Percentiles rank a stretch among this genome's conserved stretches.
These are phyloP conservation scores for Alauda arvensis DNA, from an alignment of 2,797 vertebrate genomes.

Conservation along the genomic window DNA sequence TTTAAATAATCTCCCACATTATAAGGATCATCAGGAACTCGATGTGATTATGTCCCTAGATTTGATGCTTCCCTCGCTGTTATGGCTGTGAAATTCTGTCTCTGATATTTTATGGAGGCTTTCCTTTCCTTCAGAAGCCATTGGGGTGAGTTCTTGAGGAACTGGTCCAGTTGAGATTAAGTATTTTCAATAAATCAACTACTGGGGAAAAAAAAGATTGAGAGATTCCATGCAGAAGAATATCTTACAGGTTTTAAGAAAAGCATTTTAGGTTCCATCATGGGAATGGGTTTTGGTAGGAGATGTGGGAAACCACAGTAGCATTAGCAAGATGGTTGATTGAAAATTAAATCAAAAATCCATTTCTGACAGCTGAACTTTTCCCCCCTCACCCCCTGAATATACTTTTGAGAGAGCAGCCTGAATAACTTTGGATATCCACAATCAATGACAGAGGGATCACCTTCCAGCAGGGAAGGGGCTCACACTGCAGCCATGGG, in stretches of 20 bases:
- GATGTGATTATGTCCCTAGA: background rate
- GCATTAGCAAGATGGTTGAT: background rate
- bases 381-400: background rate
- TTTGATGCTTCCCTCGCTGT: background rate
- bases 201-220: background rate
- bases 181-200: background rate
- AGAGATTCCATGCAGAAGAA: background rate
- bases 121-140: background rate
- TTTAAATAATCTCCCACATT: background rate
- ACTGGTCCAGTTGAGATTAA: background rate
- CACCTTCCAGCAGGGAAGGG: background rate
- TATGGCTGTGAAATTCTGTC: background rate
- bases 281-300: background rate
- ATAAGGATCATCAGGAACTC: background rate
- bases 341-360: background rate
- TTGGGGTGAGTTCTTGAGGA: background rate
- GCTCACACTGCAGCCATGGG: rapidly evolving
- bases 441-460: background rate
- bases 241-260: background rate
- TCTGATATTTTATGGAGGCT: background rate
- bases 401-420: background rate
- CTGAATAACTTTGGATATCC: background rate
- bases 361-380: background rate
- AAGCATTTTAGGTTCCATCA: background rate
- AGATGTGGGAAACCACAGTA: conserved; percentile 27